A percentile compares a stretch with the other conserved stretches of the same genome.
phyloP scores from a whole-genome alignment of 1,140 invertebrate species.

The Drosophila chauvacae region DNA sequence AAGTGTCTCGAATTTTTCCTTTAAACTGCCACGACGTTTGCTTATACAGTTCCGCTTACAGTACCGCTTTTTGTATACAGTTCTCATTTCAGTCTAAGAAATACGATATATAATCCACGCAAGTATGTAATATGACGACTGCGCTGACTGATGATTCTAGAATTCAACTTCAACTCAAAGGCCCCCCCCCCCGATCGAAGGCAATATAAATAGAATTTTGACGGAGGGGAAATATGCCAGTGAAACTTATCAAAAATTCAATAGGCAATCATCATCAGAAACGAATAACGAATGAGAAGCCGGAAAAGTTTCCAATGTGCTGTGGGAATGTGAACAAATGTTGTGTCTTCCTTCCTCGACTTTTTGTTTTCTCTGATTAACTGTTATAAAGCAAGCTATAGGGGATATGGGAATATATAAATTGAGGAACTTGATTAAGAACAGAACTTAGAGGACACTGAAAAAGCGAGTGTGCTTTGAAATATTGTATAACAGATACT shows the following conservation, averaged over 20 bases:
- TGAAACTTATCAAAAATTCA: conserved; percentile 40
- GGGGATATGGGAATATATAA: not conserved
- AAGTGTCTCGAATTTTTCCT: not conserved
- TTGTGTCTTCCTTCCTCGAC: conserved; percentile 5
- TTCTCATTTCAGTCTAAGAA: not conserved
- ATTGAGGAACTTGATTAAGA: too few relatives aligned
- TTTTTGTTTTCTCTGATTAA: conserved; percentile 4
- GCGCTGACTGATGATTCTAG: not conserved
- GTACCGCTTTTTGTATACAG: not conserved
- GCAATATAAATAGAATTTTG: conserved; percentile 16
- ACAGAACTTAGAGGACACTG: not conserved
- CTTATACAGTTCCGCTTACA: too few relatives aligned
- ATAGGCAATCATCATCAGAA: conserved; percentile 39
- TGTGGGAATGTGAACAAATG: conserved; percentile 55
- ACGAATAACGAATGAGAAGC: conserved; percentile 1
- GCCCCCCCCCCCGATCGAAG: conserved; percentile 4
- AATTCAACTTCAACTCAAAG: not conserved
- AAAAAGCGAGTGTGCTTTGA: conserved; percentile 1
- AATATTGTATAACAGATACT: not conserved
- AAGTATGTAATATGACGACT: not conserved
- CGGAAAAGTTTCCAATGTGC: conserved; percentile 34
- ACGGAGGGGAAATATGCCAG: conserved; percentile 1
- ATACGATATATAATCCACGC: not conserved
- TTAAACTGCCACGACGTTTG: too few relatives aligned
- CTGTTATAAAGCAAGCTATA: conserved; percentile 1